Base-by-base conservation (phyloP, 1,140 invertebrate species). In the Aleiodes sp. region DNA sequence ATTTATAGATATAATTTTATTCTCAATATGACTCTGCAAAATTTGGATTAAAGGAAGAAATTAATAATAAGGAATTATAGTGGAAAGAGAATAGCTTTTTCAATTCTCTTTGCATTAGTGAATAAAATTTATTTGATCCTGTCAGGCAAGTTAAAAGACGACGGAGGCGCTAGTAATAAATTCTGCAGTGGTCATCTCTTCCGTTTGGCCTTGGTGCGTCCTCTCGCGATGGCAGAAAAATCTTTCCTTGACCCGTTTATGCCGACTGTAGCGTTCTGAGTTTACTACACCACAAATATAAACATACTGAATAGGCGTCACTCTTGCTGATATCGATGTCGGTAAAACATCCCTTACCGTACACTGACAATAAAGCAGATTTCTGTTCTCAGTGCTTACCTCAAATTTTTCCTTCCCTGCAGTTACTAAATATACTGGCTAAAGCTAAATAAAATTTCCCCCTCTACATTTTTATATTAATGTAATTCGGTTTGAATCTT, bases 201-300 rank as follows among this genome's bases (percentile, higher is more conserved):
- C 1, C 19, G 10, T 64, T n/a, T 2, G 12, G n/a, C 29, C 63
- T 65, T 28, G 28, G n/a, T 9, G 63, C 41, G 63, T 46, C 63
- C 63, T 65, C 63, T 65, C 14, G 16, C 41, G 43, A 59, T 28
- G n/a, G 14, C n/a, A 33, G 4, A 46, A 65, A 65, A 56, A 65
- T 29, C n/a, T 2, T 7, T 19, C 21, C 43, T 41, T 65, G 24
- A 43, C 26, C 24, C n/a, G 14, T 46, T 31, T 24, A 24, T 65
- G 41, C 63, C 63, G 31, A 65, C 63, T 9, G 28, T 16, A n/a
- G 43, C 26, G 14, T 14, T 52, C n/a, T n/a, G n/a, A n/a, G n/a
- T n/a, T n/a, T n/a, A n/a, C n/a, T 24, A 24, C 46, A 52, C 46
- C 6, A 2, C 46, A 52, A 52, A 52, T 24, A 52, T 21, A 52